Base-by-base conservation (phyloP, 2,113 vertebrate species). In the Leucopsar rothschildi region DNA sequence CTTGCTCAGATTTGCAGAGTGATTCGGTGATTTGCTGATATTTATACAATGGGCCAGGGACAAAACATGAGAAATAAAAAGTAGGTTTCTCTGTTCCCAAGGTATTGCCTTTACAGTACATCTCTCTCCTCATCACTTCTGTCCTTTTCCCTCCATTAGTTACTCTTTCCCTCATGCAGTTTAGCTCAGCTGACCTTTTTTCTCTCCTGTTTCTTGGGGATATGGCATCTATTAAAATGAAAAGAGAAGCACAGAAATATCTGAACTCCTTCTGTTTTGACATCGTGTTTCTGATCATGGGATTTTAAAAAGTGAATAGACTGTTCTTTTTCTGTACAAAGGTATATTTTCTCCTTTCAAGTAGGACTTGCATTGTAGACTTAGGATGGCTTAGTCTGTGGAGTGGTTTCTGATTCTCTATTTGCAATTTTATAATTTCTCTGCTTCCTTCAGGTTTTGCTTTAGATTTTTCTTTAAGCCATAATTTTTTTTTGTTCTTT, bases 171-270 rank as follows among this genome's bases (percentile, higher is more conserved):
- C 52, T 83, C 47, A 6, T 18, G 25, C 3, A 10, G 57, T 79
- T 94, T 71, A 81, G 52, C 49, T 88, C 60, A 64, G 53, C 25
- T 93, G 83, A 81, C 91, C 61, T 82, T 94, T 93, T 57, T 81
- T 39, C 56, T 82, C 31, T 79, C 20, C 28, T 75, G 47, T 82
- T 93, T 71, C 88, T n/a, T 31, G 22, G 49, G n/a, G 44, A 69
- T 65, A 25, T 71, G 53, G 10, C 65, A 91, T 56, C 86, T 91
- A 57, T 93, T 93, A 91, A 83, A 89, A 52, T 31, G 64, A 65
- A 87, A 97, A 86, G 47, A 53, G 40, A 91, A 44, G 78, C 31
- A 60, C 39, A 66, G 64, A 78, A 82, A 53, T 82, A 84, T 22
- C 83, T 71, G 77, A 89, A 79, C 37, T 72, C 78, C 65, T 84